These are phyloP conservation scores for Neuroscelio doddi DNA, from an alignment of 2,888 invertebrate species.

Conservation along the genomic window DNA sequence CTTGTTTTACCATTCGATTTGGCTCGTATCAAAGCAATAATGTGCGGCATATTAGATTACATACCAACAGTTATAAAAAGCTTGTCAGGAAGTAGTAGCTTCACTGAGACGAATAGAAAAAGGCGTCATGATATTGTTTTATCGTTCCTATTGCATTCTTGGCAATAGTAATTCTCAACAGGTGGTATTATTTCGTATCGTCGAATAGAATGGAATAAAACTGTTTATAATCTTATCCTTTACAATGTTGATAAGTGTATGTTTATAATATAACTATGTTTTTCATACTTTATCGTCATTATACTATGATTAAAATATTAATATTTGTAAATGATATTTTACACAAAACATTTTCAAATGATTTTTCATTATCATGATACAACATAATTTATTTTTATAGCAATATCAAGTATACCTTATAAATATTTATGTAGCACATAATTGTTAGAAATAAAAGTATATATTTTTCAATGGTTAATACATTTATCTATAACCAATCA, in stretches of 20 bases:
- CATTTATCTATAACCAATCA: not conserved
- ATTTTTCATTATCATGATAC: too few relatives aligned
- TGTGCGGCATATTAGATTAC: not conserved
- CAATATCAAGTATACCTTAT: too few relatives aligned
- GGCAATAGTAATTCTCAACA: slow-evolving; percentile 37
- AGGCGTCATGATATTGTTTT: slow-evolving; percentile 27
- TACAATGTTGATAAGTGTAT: too few relatives aligned
- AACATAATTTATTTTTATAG: too few relatives aligned
- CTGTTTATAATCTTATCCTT: too few relatives aligned
- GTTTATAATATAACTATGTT: too few relatives aligned
- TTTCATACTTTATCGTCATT: too few relatives aligned
- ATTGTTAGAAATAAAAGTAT: not conserved
- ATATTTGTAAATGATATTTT: too few relatives aligned
- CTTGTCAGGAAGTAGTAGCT: not conserved
- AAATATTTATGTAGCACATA: too few relatives aligned
- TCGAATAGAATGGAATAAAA: not conserved
- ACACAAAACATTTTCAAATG: too few relatives aligned
- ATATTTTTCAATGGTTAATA: not conserved
- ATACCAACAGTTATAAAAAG: not conserved
- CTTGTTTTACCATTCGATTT: not conserved
- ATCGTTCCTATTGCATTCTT: slow-evolving; percentile 31
- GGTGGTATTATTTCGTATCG: slow-evolving; percentile 25
- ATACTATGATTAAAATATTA: too few relatives aligned
- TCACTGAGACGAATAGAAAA: not conserved
- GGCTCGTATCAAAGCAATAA: not conserved